Evolutionary conservation across 2,888 invertebrate species (phyloP).

Genomic region (Rambutsinella grinnellia): DNA sequence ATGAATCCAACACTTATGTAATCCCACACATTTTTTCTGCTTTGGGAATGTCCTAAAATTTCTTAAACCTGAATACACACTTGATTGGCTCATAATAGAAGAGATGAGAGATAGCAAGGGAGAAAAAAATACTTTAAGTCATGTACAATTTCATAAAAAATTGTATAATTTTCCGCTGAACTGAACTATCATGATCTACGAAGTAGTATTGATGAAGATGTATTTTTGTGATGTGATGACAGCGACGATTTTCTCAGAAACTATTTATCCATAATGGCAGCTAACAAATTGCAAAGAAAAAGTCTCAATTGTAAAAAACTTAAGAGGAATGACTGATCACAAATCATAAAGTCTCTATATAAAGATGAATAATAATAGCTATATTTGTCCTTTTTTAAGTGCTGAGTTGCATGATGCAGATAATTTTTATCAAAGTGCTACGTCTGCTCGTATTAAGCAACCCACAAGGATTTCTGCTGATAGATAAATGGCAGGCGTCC

Average conservation of each 20-base stretch:
- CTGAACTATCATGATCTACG: not conserved
- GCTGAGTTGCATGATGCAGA: not conserved
- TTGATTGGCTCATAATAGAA: too few species aligned
- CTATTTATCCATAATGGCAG: too few species aligned
- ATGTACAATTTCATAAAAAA: too few species aligned
- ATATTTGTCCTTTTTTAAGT: constrained; percentile 14
- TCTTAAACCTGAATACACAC: too few species aligned
- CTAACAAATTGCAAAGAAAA: too few species aligned
- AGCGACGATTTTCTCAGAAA: too few species aligned
- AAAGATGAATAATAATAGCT: not conserved
- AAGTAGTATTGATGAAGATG: not conserved
- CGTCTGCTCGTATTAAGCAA: not conserved
- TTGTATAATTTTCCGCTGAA: too few species aligned
- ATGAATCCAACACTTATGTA: too few species aligned
- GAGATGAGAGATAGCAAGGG: too few species aligned
- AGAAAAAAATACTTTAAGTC: too few species aligned
- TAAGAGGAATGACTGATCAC: constrained; percentile 26
- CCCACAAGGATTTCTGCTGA: not conserved
- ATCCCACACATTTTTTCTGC: too few species aligned
- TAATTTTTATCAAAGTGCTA: constrained; percentile 1
- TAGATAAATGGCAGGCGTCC: not conserved
- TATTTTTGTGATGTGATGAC: not conserved
- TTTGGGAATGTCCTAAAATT: too few species aligned
- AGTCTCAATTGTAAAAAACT: not conserved
- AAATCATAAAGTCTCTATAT: constrained; percentile 3